Evolutionary conservation across 2,113 vertebrate genomes (phyloP).

Genomic region (Castor canadensis): DNA sequence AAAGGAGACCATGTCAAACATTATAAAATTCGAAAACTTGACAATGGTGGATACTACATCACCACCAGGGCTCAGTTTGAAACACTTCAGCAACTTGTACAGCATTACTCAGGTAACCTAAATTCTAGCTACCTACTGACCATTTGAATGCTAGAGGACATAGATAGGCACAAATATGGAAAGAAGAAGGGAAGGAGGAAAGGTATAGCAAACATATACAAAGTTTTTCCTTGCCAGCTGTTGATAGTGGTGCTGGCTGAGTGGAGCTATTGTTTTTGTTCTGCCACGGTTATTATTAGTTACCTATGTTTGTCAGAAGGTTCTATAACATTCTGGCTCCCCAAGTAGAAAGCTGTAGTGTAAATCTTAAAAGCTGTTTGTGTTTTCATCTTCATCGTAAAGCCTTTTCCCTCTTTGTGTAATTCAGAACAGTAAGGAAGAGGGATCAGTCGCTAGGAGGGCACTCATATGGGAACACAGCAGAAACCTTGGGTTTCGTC

Average conservation of each 20-base stretch:
- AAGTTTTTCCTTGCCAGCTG: not conserved
- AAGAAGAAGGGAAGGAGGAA: not conserved
- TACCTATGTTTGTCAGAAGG: not conserved
- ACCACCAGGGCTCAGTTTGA: constrained; percentile 98
- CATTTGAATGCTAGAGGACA: not conserved
- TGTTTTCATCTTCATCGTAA: not conserved
- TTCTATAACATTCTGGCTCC: not conserved
- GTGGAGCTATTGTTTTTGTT: not conserved
- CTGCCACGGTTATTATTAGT: not conserved
- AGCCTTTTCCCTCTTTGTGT: not conserved
- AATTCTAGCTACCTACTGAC: constrained; percentile 36
- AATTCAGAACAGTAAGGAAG: not conserved
- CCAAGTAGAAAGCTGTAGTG: not conserved
- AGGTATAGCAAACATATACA: not conserved
- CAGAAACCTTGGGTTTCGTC: not conserved
- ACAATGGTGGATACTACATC: constrained; percentile 98
- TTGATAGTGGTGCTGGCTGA: not conserved
- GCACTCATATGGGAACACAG: not conserved
- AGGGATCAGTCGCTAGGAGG: not conserved
- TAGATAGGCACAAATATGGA: constrained; percentile 47
- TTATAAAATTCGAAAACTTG: constrained; percentile 99
- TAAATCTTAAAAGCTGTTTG: not conserved
- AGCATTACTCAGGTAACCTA: constrained; percentile 96
- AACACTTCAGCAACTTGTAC: constrained; percentile 95
- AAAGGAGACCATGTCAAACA: constrained; percentile 99